A percentile compares a stretch with the other conserved stretches of the same genome.
Evolutionary conservation across 2,113 vertebrate species (phyloP).

Genomic region (Pelodiscus sinensis): DNA sequence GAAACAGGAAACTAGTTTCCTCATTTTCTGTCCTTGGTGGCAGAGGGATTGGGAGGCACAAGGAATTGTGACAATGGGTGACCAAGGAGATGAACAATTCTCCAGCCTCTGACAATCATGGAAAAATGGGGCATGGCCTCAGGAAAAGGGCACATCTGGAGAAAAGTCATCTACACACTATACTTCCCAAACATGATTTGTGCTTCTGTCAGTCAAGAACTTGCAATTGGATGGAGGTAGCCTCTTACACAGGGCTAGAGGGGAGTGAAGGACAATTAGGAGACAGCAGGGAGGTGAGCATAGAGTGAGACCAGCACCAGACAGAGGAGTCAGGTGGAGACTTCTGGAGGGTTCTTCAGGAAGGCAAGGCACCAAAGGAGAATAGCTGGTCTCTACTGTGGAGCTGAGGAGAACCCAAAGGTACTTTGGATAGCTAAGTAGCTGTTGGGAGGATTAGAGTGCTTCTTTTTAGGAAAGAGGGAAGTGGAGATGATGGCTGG

Average conservation of each 20-base stretch:
- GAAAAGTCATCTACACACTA: neutral
- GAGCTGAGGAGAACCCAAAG: neutral
- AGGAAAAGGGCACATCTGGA: neutral
- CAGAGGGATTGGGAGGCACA: neutral
- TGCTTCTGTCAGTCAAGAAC: neutral
- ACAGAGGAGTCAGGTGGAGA: neutral
- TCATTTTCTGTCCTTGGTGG: neutral
- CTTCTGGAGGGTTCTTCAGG: neutral
- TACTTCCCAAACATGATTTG: rapidly evolving
- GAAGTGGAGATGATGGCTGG: neutral
- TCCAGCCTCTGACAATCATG: neutral
- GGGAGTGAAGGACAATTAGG: neutral
- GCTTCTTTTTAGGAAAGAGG: neutral
- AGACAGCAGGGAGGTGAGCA: neutral
- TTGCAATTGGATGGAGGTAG: neutral
- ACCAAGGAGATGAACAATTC: slow-evolving; percentile 21
- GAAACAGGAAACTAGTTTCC: neutral
- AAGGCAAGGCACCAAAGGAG: neutral
- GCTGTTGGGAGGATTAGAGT: neutral
- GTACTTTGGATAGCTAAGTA: neutral
- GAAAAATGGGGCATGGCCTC: neutral
- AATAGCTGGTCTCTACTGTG: neutral
- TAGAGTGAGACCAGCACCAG: neutral
- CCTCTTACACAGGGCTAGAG: rapidly evolving
- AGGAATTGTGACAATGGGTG: neutral